A percentile compares a stretch with the other conserved stretches of the same genome.
Evolutionary conservation across 2,113 vertebrate species (phyloP).

Genomic region (Nothoprocta perdicaria): DNA sequence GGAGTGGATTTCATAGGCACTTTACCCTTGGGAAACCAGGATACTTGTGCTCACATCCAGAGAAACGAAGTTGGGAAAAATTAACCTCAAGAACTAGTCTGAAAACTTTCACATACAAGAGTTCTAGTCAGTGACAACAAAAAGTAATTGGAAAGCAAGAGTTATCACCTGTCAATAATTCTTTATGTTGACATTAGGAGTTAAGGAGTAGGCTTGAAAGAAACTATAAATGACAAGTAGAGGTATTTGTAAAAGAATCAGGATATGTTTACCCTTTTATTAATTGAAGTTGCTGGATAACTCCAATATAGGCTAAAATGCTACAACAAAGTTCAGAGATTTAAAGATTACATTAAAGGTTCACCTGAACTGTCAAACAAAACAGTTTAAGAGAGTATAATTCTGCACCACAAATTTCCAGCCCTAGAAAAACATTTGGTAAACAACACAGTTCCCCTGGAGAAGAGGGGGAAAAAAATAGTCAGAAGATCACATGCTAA

Average conservation of each 20-base stretch:
- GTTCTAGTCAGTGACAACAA: fast-evolving
- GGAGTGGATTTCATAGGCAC: fast-evolving
- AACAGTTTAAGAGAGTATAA: slow-evolving; percentile 38
- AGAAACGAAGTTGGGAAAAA: no score
- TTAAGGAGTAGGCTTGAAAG: neutral
- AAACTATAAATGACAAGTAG: slow-evolving; percentile 16
- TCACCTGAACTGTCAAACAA: neutral
- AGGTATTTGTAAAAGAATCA: neutral
- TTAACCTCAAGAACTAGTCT: neutral
- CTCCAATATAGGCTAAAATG: neutral
- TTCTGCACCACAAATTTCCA: neutral
- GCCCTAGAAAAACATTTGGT: slow-evolving; percentile 6
- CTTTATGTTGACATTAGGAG: neutral
- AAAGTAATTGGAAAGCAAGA: neutral
- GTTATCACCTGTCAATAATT: neutral
- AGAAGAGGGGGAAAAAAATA: neutral
- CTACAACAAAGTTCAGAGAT: neutral
- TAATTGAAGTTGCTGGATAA: neutral
- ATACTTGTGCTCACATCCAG: no score
- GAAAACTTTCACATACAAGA: neutral
- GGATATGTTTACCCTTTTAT: neutral
- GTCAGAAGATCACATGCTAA: slow-evolving; percentile 81
- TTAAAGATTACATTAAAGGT: slow-evolving; percentile 20
- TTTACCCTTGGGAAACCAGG: neutral
- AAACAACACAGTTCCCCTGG: slow-evolving; percentile 25